Evolutionary conservation across 1,140 invertebrate species (phyloP), one percentile per base, ranked within the genome.

Genomic region (Trissolcus basalis): DNA sequence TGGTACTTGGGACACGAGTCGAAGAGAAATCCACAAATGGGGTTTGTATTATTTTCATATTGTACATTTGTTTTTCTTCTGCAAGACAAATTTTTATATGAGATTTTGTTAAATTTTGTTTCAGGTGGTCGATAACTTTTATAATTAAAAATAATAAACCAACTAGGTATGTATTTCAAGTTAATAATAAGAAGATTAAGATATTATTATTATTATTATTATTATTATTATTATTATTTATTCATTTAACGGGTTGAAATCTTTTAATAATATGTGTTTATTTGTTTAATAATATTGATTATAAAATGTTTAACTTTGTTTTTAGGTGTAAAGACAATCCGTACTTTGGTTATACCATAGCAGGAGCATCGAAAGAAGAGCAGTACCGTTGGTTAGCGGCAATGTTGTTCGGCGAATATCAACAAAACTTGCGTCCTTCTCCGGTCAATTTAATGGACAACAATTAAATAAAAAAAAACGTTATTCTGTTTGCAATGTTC

Each of bases 1-100:
- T 95, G 94, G 92, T 97, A 96, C 86, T 87, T 94, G 60, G 95
- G 96, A 8, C 91, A 93, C 80, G 95, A 96, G 80, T 83, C 91
- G 1, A 96, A 95, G 82, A 88, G 94, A 56, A 93, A 92, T 84
- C 92, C 94, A n/a, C 93, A 94, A 55, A 92, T 91, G 64, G 92
- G 89, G 90, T 91, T 85, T 80, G 79, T 83, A 39, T 49, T 13
- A 3, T 44, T 1, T 44, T 11, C 11, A 43, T n/a, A 39, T 9
- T 11, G n/a, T n/a, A n/a, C 9, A 1, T 9, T 11, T 39, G 36
- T 11, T 19, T 36, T 54, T n/a, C n/a, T n/a, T n/a, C n/a, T n/a
- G n/a, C n/a, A n/a, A n/a, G n/a, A n/a, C n/a, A n/a, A n/a, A n/a
- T n/a, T n/a, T n/a, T n/a, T n/a, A n/a, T n/a, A n/a, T n/a, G n/a